Evolutionary conservation across 2,113 vertebrate species (phyloP).

Genomic region (Andinoacara biseriatus): DNA sequence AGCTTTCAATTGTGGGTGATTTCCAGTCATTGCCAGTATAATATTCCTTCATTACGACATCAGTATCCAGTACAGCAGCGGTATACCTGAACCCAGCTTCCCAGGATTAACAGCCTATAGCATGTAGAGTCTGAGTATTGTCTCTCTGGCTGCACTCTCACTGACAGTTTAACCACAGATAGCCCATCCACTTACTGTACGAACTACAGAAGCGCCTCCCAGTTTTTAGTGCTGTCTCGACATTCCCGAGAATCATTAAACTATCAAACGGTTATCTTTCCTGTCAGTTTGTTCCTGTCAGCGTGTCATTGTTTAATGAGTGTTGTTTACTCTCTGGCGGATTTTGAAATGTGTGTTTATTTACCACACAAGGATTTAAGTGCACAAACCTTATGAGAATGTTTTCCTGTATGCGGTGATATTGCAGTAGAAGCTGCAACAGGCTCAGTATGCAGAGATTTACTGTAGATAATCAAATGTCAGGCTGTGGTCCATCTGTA

Average conservation of each 20-base stretch:
- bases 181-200: conserved; percentile 15
- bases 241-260: neutral
- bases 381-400: neutral
- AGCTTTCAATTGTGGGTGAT: neutral
- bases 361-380: neutral
- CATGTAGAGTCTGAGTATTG: neutral
- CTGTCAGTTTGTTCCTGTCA: neutral
- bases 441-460: neutral
- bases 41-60: neutral
- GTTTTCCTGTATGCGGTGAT: neutral
- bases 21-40: neutral
- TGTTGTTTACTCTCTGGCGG: neutral
- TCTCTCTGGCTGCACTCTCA: neutral
- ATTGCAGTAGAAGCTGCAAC: neutral
- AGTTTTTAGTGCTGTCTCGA: neutral
- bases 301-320: neutral
- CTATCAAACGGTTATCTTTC: neutral
- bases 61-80: neutral
- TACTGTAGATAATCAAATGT: neutral
- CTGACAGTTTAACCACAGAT: too few relatives aligned
- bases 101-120: neutral
- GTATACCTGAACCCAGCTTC: neutral
- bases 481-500: neutral
- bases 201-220: conserved; percentile 23
- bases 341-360: neutral